Percentiles rank a stretch among this genome's conserved stretches.
phyloP scores from a whole-genome alignment of 2,888 invertebrate species.

The Andrena praecox region DNA sequence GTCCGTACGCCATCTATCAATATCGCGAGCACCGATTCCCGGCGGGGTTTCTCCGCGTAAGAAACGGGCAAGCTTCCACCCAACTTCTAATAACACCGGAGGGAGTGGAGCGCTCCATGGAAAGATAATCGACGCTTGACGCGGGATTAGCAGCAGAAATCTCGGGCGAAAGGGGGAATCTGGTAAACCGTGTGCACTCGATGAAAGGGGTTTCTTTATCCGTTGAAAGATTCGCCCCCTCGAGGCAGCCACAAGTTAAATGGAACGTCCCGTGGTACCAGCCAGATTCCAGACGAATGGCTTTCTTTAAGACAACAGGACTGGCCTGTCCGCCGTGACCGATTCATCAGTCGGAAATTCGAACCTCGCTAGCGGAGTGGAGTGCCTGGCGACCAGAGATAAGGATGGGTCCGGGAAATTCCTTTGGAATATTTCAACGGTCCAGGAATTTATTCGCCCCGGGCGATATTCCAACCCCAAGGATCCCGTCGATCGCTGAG shows the following conservation, averaged over 20 bases:
- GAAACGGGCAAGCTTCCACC: slow-evolving; percentile 1
- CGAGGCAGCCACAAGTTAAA: not conserved
- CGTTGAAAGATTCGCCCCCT: not conserved
- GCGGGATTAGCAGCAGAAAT: not conserved
- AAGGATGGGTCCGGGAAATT: not conserved
- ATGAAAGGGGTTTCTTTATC: not conserved
- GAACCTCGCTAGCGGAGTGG: not conserved
- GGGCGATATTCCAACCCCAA: slow-evolving; percentile 5
- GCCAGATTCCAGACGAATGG: slow-evolving; percentile 17
- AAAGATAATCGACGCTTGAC: not conserved
- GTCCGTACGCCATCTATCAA: slow-evolving; percentile 22
- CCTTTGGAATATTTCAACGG: slow-evolving; percentile 15
- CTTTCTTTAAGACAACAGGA: slow-evolving; percentile 11
- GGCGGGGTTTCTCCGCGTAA: not conserved
- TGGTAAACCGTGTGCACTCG: not conserved
- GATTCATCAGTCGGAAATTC: slow-evolving; percentile 30
- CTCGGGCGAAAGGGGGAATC: not conserved
- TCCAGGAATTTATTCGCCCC: slow-evolving; percentile 29
- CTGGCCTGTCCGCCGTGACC: not conserved
- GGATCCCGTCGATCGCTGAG: not conserved
- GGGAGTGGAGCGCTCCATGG: not conserved
- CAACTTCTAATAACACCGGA: not conserved
- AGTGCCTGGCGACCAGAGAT: slow-evolving; percentile 27
- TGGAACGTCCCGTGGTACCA: not conserved
- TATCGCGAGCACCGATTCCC: not conserved